phyloP scores from a whole-genome alignment of 2,797 vertebrate species.

The Pyrocephalus nanus region DNA sequence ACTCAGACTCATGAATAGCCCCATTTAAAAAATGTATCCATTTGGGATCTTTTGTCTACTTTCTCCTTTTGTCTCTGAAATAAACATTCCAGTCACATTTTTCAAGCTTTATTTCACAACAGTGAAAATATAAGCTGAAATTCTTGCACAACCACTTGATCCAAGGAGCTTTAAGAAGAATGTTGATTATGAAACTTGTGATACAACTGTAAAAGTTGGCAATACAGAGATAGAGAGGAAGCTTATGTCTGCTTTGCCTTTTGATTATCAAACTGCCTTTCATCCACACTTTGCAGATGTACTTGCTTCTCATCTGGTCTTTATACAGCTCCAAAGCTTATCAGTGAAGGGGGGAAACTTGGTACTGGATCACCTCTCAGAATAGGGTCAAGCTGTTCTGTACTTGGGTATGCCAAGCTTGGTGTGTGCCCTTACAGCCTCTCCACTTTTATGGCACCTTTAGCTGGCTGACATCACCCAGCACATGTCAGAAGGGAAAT shows the following conservation, averaged over 20 bases:
- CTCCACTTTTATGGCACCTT: neutral
- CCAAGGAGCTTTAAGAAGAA: neutral
- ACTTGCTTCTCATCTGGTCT: neutral
- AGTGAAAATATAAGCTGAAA: conserved; percentile 1
- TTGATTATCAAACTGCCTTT: neutral
- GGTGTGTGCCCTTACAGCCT: neutral
- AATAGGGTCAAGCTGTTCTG: neutral
- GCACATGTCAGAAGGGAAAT: neutral
- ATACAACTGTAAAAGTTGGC: neutral
- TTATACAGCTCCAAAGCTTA: neutral
- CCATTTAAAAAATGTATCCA: neutral
- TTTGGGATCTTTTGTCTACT: neutral
- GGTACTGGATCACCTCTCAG: neutral
- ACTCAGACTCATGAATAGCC: neutral
- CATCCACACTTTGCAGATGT: rapidly evolving
- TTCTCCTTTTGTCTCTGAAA: neutral
- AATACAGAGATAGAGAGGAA: neutral
- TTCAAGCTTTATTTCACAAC: conserved; percentile 6
- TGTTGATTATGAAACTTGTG: neutral
- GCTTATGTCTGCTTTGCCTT: neutral
- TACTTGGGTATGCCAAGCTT: rapidly evolving
- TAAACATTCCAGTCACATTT: neutral
- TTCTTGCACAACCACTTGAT: neutral
- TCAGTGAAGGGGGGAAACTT: neutral
- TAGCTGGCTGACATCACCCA: neutral